Evolutionary conservation across 1,140 invertebrate genomes (phyloP).

Genomic region (Caenorhabditis inopinata): DNA sequence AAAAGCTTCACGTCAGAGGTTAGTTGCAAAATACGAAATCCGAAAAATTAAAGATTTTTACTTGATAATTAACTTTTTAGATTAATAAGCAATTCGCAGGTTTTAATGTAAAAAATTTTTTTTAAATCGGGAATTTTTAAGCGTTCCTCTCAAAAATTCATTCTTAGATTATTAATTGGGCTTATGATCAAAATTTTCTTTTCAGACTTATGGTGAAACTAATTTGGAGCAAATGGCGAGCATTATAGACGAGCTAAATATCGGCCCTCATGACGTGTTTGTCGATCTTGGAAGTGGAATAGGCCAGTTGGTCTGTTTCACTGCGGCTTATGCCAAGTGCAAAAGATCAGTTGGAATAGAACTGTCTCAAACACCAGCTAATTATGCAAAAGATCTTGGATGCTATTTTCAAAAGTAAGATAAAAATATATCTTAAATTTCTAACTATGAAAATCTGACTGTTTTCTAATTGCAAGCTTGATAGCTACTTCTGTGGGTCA

Average conservation of each 20-base stretch:
- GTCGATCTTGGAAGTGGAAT: conserved; percentile 43
- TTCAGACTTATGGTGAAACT: conserved; percentile 43
- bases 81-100: too few relatives aligned
- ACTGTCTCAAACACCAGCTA: conserved; percentile 54
- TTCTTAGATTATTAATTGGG: too few relatives aligned
- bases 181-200: not conserved
- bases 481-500: too few relatives aligned
- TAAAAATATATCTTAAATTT: too few relatives aligned
- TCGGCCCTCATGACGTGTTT: conserved; percentile 28
- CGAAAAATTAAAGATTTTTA: too few relatives aligned
- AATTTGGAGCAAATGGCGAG: conserved; percentile 25
- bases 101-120: too few relatives aligned
- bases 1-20: conserved; percentile 18
- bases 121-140: too few relatives aligned
- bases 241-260: conserved; percentile 32
- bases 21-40: too few relatives aligned
- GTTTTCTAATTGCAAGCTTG: too few relatives aligned
- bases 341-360: conserved; percentile 61
- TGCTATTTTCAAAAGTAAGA: not conserved
- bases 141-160: too few relatives aligned
- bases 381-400: conserved; percentile 56
- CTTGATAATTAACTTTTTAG: too few relatives aligned
- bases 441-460: too few relatives aligned
- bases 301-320: conserved; percentile 34
- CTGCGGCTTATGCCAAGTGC: conserved; percentile 4